A percentile compares a stretch with the other conserved stretches of the same genome.
Conservation (phyloP, 2,797 vertebrate genomes). For the Adelosebastes latens region DNA sequence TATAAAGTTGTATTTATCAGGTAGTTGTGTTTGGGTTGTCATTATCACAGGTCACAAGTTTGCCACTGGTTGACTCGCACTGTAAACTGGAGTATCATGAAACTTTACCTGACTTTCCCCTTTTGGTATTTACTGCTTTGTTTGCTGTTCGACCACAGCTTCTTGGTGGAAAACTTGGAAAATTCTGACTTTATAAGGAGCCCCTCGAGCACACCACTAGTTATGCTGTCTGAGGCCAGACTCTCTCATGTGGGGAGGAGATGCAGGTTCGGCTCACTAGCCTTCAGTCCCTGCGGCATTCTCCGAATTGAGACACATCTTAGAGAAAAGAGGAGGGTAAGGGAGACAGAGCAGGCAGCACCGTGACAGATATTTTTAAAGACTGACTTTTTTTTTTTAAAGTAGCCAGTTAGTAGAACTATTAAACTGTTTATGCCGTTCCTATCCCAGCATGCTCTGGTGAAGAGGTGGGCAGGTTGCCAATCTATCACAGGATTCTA, state of each 20-base stretch:
- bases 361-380: constrained; percentile 9
- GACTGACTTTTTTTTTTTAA: constrained; percentile 5
- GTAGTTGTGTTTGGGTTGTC: neutral
- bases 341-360: neutral
- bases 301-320: constrained; percentile 1
- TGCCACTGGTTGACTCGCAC: neutral
- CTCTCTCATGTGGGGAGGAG: neutral
- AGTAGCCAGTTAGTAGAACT: neutral
- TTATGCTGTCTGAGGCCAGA: neutral
- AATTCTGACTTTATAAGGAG: neutral
- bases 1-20: neutral
- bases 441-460: neutral
- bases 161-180: neutral
- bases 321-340: neutral
- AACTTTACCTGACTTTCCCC: neutral
- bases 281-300: neutral
- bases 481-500: neutral
- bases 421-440: neutral
- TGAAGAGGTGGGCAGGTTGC: neutral
- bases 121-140: neutral
- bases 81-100: neutral
- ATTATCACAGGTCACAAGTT: neutral
- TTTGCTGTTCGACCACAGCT: neutral
- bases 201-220: neutral
- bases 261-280: neutral